Conservation (phyloP, 30 jellyfish, hydroid and myxozoan genomes). For the Turritopsis rubra region DNA sequence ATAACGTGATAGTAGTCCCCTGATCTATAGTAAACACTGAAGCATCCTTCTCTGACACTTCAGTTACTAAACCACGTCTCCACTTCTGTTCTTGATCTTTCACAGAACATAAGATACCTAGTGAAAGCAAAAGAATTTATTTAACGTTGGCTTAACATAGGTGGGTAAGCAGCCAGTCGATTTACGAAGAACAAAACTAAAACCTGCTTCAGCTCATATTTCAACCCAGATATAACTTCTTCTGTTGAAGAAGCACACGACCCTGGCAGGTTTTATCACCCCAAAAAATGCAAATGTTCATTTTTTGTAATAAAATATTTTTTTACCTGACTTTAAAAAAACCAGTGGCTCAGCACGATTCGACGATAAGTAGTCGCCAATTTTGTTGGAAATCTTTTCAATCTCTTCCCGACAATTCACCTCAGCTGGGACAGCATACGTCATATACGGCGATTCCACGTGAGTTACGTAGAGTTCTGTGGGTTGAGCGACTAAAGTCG, state of each 20-base stretch:
- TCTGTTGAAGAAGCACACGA: no score
- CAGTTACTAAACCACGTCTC: constrained; percentile 22
- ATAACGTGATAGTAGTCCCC: constrained; percentile 4
- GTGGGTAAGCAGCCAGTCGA: no score
- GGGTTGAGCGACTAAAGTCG: constrained; percentile 15
- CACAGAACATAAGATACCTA: constrained; percentile 28
- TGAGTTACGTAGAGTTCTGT: constrained; percentile 20
- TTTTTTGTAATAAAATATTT: no score
- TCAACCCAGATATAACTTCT: no score
- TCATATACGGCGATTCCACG: constrained; percentile 32
- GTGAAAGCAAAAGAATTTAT: no score
- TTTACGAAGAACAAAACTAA: no score
- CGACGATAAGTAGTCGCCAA: not conserved
- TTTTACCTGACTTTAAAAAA: constrained; percentile 18
- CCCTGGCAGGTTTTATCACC: no score
- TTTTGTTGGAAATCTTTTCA: not conserved
- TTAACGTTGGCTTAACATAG: no score
- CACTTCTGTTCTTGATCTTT: not conserved
- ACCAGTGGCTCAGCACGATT: not conserved
- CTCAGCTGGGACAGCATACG: constrained; percentile 8
- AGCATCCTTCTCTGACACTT: constrained; percentile 2
- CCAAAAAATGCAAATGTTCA: no score
- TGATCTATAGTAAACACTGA: constrained; percentile 20
- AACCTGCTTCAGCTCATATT: no score
- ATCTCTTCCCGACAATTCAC: not conserved